Conservation (phyloP, 2,797 vertebrate species). For the Monodelphis domestica region DNA sequence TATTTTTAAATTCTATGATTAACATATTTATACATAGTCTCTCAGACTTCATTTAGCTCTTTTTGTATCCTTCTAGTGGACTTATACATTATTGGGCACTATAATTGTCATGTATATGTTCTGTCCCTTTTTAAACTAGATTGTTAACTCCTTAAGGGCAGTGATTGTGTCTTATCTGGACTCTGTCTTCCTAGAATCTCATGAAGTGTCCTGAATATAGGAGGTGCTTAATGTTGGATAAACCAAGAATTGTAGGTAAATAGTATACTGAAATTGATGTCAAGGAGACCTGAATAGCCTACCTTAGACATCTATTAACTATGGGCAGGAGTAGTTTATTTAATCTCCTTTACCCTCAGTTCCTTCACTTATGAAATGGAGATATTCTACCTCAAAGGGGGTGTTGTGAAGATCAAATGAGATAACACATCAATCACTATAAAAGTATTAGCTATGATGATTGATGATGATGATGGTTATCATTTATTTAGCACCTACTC, state of each 20-base stretch:
- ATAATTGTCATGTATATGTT: neutral
- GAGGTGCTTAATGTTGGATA: neutral
- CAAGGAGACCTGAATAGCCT: neutral
- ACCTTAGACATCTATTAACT: neutral
- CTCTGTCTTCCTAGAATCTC: neutral
- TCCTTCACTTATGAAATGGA: neutral
- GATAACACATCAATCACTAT: neutral
- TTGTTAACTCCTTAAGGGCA: neutral
- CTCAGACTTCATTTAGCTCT: neutral
- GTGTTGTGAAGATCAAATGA: neutral
- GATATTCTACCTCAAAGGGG: neutral
- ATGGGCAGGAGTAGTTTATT: neutral
- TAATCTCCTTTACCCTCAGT: neutral
- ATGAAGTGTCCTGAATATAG: neutral
- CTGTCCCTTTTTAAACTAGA: neutral
- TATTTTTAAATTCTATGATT: neutral
- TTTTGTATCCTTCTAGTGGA: neutral
- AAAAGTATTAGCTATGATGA: neutral
- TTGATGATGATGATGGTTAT: neutral
- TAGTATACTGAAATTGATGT: neutral
- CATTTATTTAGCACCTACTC: neutral
- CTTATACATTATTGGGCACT: neutral
- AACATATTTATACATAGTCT: neutral
- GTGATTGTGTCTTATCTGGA: neutral
- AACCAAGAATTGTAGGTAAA: neutral